Percentiles rank a stretch among this genome's conserved stretches.
phyloP scores from a whole-genome alignment of 2,797 vertebrate species.

The Podargus strigoides region DNA sequence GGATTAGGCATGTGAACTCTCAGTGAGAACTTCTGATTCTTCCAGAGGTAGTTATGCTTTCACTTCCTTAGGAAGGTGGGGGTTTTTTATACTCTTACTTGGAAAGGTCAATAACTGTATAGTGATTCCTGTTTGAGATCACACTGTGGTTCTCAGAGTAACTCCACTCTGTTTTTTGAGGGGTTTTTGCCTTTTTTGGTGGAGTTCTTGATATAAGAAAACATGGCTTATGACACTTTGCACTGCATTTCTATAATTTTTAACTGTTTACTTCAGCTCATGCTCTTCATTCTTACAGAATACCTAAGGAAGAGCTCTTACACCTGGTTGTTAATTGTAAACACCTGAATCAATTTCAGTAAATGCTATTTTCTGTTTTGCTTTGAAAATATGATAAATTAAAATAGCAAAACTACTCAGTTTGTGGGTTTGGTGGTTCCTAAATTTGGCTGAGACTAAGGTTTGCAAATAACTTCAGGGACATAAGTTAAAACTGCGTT shows the following conservation, averaged over 20 bases:
- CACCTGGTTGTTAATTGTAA: neutral
- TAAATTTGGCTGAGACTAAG: neutral
- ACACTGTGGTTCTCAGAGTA: neutral
- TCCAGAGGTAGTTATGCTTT: neutral
- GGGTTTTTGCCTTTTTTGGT: neutral
- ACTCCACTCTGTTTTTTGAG: neutral
- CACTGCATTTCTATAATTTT: neutral
- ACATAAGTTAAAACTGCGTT: neutral
- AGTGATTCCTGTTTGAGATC: neutral
- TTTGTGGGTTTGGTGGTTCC: neutral
- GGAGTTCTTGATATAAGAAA: neutral
- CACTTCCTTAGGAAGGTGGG: neutral
- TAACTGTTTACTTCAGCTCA: neutral
- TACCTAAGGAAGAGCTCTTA: neutral
- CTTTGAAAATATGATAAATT: neutral
- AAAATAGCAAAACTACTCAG: neutral
- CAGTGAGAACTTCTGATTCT: constrained; percentile 12
- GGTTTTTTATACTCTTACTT: neutral
- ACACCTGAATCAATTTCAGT: neutral
- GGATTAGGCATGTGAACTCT: neutral
- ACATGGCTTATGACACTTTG: neutral
- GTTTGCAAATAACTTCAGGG: neutral
- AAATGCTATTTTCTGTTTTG: neutral
- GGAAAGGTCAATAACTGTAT: neutral
- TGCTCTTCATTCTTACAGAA: neutral